Evolutionary conservation across 2,888 invertebrate genomes (phyloP), one percentile per base, ranked within the genome.

Genomic region (Oxystoma pomonae): DNA sequence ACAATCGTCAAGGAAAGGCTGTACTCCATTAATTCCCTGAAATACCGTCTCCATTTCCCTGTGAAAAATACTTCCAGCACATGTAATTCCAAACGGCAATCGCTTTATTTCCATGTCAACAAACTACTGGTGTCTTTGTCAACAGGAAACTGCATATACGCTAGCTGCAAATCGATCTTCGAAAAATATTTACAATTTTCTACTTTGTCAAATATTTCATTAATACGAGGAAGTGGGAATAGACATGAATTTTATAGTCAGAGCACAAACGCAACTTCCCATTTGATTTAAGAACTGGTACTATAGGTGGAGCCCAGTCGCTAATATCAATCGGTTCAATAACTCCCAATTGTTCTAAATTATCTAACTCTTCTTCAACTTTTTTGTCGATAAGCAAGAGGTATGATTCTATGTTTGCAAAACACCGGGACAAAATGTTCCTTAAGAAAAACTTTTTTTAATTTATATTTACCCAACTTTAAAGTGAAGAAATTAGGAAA

Each of bases 41-140:
- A 80, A 64, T 35, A 77, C 63, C 50, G 71, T 64, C 65, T 79
- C 79, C 49, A 78, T 68, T 16, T 70, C 69, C 55, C 68, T 60
- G 60, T 78, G 77, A 66, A 78, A 77, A 55, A 77, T 74, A 3
- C 73, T 73, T 7, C 75, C 74, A 16, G 77, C 77, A 16, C 71
- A 69, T 2, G 73, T 71, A n/a, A 78, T 73, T 16, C 78, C 80
- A 69, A 73, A 77, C 1, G 76, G 73, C 21, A 78, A 63, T 20
- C 77, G 69, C 49, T 75, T 74, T 52, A 74, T 73, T 67, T 70
- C 55, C 74, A 69, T 0, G 76, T 73, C 19, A 71, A 66, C 7
- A 73, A 57, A 17, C 71, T 67, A 51, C 70, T 68, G 1, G 76
- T 68, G 49, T 72, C 65, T 16, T 75, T 70, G 21, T 72, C 70